Evolutionary conservation across 2,113 vertebrate genomes (phyloP).

Genomic region (Sciurus niger): DNA sequence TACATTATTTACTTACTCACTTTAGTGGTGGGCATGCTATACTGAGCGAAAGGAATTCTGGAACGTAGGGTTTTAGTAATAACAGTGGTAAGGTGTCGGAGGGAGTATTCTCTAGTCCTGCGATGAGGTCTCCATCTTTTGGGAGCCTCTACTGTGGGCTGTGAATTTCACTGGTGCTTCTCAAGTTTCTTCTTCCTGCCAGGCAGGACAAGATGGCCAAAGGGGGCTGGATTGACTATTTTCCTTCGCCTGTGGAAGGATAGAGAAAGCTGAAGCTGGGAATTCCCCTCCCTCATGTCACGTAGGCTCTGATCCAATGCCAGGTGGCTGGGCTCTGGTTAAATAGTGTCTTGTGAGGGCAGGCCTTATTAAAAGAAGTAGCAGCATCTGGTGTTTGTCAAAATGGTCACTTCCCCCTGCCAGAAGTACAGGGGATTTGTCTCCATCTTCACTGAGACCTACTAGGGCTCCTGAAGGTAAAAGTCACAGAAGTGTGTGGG

Average conservation of each 20-base stretch:
- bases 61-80: not conserved
- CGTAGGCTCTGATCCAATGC: not conserved
- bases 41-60: not conserved
- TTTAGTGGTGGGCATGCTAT: not conserved
- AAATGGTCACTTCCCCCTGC: too few relatives aligned
- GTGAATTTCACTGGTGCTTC: not conserved
- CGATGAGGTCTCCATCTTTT: not conserved
- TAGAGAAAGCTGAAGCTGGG: not conserved
- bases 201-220: not conserved
- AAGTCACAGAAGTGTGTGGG: not conserved
- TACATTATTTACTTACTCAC: not conserved
- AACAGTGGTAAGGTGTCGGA: not conserved
- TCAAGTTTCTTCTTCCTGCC: not conserved
- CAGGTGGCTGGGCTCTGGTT: not conserved
- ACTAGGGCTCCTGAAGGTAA: not conserved
- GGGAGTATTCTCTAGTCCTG: fast-evolving
- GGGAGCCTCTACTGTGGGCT: not conserved
- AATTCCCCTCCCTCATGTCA: too few relatives aligned
- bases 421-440: not conserved
- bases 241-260: not conserved
- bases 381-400: fast-evolving
- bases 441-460: not conserved
- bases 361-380: not conserved
- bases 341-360: not conserved
- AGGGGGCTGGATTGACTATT: not conserved